Percentiles rank a stretch among this genome's conserved stretches.
phyloP scores from a whole-genome alignment of 1,140 invertebrate genomes.

The Belonocnema kinseyi region DNA sequence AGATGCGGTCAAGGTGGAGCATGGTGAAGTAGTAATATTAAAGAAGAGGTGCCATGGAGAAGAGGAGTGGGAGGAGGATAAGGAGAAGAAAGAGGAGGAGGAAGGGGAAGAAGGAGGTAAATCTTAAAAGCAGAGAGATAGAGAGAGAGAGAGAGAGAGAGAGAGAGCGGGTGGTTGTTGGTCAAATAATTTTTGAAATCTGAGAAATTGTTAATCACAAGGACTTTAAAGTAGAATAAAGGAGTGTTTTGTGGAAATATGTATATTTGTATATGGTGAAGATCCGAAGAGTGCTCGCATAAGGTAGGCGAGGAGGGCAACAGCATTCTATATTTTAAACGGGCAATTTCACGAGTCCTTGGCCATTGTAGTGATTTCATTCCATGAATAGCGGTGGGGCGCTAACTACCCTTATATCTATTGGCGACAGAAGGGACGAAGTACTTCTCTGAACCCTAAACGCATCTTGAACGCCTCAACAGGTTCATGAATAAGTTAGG shows the following conservation, averaged over 20 bases:
- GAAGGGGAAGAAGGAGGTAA: too few species aligned
- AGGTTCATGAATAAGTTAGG: conserved; percentile 76
- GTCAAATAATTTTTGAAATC: too few species aligned
- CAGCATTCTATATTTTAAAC: conserved; percentile 65
- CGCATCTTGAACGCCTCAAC: conserved; percentile 74
- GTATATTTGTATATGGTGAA: background rate
- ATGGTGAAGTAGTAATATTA: too few species aligned
- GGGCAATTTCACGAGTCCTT: conserved; percentile 74
- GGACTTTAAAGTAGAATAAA: background rate
- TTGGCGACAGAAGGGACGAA: conserved; percentile 49
- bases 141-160: too few species aligned
- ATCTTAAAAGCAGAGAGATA: too few species aligned
- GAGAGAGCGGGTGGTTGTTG: too few species aligned
- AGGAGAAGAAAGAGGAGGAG: too few species aligned
- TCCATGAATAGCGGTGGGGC: conserved; percentile 60
- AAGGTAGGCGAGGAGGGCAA: conserved; percentile 44
- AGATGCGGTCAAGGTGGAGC: too few species aligned
- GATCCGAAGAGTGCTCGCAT: conserved; percentile 33
- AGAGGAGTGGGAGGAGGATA: too few species aligned
- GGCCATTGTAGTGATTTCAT: conserved; percentile 70
- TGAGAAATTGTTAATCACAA: background rate
- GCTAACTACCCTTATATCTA: conserved; percentile 70
- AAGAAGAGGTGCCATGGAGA: too few species aligned
- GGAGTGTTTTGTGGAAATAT: background rate
- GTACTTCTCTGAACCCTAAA: conserved; percentile 66